These are phyloP conservation scores for Ctenomys sociabilis DNA, from an alignment of 2,113 vertebrate genomes.

Conservation along the genomic window DNA sequence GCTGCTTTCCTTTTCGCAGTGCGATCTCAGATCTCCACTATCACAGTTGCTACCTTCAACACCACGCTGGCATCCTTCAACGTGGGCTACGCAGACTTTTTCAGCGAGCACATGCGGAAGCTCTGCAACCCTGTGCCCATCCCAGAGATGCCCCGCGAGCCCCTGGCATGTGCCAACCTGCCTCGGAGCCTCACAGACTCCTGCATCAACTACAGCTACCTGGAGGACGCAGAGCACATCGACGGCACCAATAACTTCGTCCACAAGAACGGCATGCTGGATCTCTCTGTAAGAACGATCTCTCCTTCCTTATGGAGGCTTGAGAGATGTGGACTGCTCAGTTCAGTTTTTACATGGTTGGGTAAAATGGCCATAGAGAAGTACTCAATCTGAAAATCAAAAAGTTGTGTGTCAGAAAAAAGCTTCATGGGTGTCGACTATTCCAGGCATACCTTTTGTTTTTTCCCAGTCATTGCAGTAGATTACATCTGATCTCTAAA, in stretches of 20 bases:
- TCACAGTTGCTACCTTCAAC: conserved; percentile 99
- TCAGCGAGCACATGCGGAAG: conserved; percentile 98
- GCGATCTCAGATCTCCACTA: conserved; percentile 98
- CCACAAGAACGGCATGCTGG: conserved; percentile 98
- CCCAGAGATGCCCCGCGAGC: conserved; percentile 94
- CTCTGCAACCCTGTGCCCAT: conserved; percentile 95
- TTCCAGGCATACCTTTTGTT: background rate
- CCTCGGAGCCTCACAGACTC: conserved; percentile 98
- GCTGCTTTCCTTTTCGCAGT: conserved; percentile 85
- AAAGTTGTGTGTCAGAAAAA: background rate
- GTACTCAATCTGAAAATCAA: conserved; percentile 33
- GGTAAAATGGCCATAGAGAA: background rate
- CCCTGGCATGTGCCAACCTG: conserved; percentile 95
- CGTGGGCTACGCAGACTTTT: conserved; percentile 98
- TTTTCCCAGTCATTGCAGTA: background rate
- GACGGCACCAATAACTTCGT: conserved; percentile 99
- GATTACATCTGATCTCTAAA: conserved; percentile 29
- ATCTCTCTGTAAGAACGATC: conserved; percentile 97
- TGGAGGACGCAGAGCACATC: conserved; percentile 97
- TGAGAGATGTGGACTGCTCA: conserved; percentile 13
- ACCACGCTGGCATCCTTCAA: conserved; percentile 98
- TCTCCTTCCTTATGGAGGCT: conserved; percentile 44
- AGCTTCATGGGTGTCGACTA: background rate
- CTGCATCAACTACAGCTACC: conserved; percentile 98
- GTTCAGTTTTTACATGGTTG: conserved; percentile 40